Evolutionary conservation across 2,113 vertebrate genomes (phyloP).

Genomic region (Boulengeromyrus knoepffleri): DNA sequence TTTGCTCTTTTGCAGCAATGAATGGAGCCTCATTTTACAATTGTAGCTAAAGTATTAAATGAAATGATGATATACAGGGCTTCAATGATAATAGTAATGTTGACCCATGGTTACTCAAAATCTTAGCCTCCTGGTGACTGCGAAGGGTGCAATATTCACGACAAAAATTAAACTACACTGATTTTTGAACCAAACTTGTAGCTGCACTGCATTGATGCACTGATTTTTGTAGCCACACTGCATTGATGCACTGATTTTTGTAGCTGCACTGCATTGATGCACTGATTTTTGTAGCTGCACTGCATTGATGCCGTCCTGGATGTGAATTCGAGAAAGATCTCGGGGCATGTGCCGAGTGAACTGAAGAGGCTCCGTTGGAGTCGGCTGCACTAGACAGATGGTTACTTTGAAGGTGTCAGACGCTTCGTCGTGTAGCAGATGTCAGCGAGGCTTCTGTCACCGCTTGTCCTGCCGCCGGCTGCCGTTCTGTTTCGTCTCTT

Average conservation of each 20-base stretch:
- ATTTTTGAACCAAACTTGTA: not conserved
- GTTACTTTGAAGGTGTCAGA: slow-evolving; percentile 17
- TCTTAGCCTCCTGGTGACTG: not conserved
- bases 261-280: not conserved
- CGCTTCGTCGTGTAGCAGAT: slow-evolving; percentile 21
- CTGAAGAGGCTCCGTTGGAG: not conserved
- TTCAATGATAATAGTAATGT: not conserved
- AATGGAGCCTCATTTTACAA: not conserved
- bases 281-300: not conserved
- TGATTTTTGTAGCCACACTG: too few relatives aligned
- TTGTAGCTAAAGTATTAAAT: not conserved
- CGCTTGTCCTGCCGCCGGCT: not conserved
- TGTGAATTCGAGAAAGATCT: not conserved
- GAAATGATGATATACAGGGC: not conserved
- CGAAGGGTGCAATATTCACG: not conserved
- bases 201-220: not conserved
- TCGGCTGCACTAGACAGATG: not conserved
- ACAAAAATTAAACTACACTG: not conserved
- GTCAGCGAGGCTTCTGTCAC: not conserved
- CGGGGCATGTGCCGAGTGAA: not conserved
- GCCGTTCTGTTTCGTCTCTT: not conserved
- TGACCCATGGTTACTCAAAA: not conserved
- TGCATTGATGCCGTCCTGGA: not conserved
- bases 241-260: too few relatives aligned
- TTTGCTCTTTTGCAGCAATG: not conserved